Percentiles rank a stretch among this genome's conserved stretches.
These are phyloP conservation scores for Rhinoraja longicauda DNA, from an alignment of 2,797 vertebrate genomes.

Conservation along the genomic window DNA sequence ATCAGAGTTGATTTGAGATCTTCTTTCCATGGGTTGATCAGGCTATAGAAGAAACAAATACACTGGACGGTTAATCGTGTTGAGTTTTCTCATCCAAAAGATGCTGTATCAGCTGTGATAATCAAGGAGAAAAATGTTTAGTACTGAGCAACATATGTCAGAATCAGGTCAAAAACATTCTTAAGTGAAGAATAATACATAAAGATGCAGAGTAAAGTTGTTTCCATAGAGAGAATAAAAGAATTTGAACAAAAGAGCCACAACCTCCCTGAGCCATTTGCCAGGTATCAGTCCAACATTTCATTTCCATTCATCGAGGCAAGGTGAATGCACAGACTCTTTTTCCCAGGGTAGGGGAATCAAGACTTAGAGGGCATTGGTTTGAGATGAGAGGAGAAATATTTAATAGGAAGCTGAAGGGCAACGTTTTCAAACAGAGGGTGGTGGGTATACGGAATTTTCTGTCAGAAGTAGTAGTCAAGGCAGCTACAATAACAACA, in stretches of 20 bases:
- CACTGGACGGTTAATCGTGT: background rate
- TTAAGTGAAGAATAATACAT: background rate
- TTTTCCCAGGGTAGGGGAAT: too few species aligned
- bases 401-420: too few species aligned
- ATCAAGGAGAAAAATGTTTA: background rate
- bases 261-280: background rate
- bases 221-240: background rate
- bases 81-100: background rate
- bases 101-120: background rate
- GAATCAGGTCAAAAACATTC: too few species aligned
- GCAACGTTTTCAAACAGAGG: too few species aligned
- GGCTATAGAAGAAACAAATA: conserved; percentile 57
- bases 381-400: too few species aligned
- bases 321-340: background rate
- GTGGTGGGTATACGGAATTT: too few species aligned
- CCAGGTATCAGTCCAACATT: background rate
- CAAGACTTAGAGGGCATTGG: too few species aligned
- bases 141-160: background rate
- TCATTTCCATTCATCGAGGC: background rate
- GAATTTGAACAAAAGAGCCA: too few species aligned
- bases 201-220: background rate
- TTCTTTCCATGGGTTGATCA: conserved; percentile 54
- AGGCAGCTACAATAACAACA: too few species aligned
- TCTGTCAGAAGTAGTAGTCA: too few species aligned
- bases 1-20: conserved; percentile 46